A percentile compares a stretch with the other conserved stretches of the same genome.
Evolutionary conservation across 2,888 invertebrate species (phyloP).

Genomic region (Podabrus alpinus): DNA sequence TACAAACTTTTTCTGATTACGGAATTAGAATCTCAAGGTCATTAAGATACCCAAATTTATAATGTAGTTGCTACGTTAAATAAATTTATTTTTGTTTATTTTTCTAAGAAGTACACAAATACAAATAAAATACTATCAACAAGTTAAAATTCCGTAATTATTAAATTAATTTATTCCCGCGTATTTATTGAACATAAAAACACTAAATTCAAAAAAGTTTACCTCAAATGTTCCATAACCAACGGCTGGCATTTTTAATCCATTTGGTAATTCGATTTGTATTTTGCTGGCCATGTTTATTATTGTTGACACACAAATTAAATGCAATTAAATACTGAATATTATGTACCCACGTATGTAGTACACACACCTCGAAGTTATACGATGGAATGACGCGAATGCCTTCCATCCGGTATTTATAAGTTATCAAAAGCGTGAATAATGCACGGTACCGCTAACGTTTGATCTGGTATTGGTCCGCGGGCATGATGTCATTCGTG

Average conservation of each 20-base stretch:
- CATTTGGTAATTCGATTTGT: constrained; percentile 40
- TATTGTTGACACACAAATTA: background rate
- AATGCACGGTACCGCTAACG: background rate
- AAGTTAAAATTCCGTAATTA: too few relatives aligned
- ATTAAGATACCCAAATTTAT: background rate
- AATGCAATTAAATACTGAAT: background rate
- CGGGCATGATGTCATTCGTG: too few relatives aligned
- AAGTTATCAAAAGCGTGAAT: background rate
- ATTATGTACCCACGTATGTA: background rate
- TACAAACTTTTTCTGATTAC: background rate
- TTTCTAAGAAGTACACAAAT: too few relatives aligned
- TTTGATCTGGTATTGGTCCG: background rate
- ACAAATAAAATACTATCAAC: too few relatives aligned
- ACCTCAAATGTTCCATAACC: background rate
- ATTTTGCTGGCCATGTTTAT: background rate
- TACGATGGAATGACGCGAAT: background rate
- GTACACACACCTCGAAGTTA: background rate
- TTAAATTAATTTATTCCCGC: too few relatives aligned
- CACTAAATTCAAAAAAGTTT: background rate
- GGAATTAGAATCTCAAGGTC: background rate
- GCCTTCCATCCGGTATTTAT: background rate
- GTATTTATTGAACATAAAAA: background rate
- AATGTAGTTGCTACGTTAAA: background rate
- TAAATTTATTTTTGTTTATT: background rate
- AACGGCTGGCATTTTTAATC: background rate